Percentiles rank a stretch among this genome's conserved stretches.
phyloP scores from a whole-genome alignment of 2,113 vertebrate species.

The Saccopteryx bilineata region DNA sequence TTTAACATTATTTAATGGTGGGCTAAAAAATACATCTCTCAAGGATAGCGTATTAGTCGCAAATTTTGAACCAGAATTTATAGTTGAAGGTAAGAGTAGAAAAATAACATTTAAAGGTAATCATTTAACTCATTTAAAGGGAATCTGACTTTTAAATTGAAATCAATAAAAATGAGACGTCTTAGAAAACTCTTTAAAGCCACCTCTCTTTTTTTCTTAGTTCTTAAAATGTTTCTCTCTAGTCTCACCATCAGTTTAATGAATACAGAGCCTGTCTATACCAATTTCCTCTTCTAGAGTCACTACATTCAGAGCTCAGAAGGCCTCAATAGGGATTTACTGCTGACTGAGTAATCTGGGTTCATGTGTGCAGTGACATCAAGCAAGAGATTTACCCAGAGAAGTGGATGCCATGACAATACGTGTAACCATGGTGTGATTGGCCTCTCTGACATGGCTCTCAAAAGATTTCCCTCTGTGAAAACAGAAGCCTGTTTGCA shows the following conservation, averaged over 20 bases:
- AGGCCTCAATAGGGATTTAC: conserved; percentile 87
- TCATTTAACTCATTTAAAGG: not conserved
- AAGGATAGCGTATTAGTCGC: not conserved
- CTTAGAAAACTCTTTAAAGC: conserved; percentile 22
- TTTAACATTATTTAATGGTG: not conserved
- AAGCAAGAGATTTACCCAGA: conserved; percentile 88
- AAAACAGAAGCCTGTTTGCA: conserved; percentile 91
- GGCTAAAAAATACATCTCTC: not conserved
- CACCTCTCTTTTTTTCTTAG: conserved; percentile 31
- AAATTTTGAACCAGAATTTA: not conserved
- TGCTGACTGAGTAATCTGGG: conserved; percentile 89
- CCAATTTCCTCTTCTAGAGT: conserved; percentile 86
- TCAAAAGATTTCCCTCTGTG: conserved; percentile 91
- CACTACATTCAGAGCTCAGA: conserved; percentile 81
- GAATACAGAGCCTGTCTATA: conserved; percentile 85
- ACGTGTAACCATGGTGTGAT: conserved; percentile 88
- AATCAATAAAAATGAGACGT: not conserved
- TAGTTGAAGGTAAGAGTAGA: not conserved
- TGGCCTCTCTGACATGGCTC: conserved; percentile 88
- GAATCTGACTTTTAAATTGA: not conserved
- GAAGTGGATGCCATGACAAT: conserved; percentile 89
- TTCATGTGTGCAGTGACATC: conserved; percentile 89
- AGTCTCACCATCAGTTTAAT: conserved; percentile 82
- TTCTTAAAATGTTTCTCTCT: conserved; percentile 43
- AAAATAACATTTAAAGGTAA: not conserved